A percentile compares a stretch with the other conserved stretches of the same genome.
Conservation (phyloP, 2,888 invertebrate genomes). For the Sinhomidia bicolor region DNA sequence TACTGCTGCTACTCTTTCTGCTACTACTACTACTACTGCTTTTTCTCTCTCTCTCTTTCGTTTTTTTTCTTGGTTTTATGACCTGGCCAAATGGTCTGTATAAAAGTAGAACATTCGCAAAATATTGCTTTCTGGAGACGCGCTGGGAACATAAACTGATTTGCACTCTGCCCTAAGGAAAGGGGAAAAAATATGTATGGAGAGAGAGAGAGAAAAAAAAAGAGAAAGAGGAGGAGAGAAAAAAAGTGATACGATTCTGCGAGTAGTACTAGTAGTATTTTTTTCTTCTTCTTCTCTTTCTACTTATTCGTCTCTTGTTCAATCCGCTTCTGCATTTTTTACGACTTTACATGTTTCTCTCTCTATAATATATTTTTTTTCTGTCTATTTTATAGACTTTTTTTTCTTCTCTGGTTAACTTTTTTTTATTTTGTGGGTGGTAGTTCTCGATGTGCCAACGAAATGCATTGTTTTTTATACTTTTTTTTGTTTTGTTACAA, state of each 20-base stretch:
- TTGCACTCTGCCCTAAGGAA: conserved; percentile 75
- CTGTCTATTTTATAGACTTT: neutral
- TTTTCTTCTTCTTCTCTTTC: conserved; percentile 24
- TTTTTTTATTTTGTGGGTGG: neutral
- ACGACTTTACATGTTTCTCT: conserved; percentile 32
- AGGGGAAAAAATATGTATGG: too few relatives aligned
- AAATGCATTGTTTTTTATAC: conserved; percentile 22
- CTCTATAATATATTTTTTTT: neutral
- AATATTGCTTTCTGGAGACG: conserved; percentile 79
- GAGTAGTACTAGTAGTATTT: too few relatives aligned
- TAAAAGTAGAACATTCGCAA: conserved; percentile 80
- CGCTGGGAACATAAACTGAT: conserved; percentile 79
- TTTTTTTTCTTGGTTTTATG: conserved; percentile 75
- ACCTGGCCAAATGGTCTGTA: conserved; percentile 79
- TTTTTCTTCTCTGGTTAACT: neutral
- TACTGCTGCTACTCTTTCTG: conserved; percentile 8
- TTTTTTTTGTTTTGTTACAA: conserved; percentile 19
- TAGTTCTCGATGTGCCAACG: neutral
- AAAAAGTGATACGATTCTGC: conserved; percentile 47
- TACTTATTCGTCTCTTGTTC: too few relatives aligned
- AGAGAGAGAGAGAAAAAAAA: conserved; percentile 44
- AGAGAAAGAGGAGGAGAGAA: neutral
- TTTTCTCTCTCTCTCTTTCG: neutral
- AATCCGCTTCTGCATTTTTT: conserved; percentile 47
- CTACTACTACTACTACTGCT: neutral